A percentile compares a stretch with the other conserved stretches of the same genome.
Evolutionary conservation across 2,888 invertebrate species (phyloP).

Genomic region (Drosophila acutilabella): DNA sequence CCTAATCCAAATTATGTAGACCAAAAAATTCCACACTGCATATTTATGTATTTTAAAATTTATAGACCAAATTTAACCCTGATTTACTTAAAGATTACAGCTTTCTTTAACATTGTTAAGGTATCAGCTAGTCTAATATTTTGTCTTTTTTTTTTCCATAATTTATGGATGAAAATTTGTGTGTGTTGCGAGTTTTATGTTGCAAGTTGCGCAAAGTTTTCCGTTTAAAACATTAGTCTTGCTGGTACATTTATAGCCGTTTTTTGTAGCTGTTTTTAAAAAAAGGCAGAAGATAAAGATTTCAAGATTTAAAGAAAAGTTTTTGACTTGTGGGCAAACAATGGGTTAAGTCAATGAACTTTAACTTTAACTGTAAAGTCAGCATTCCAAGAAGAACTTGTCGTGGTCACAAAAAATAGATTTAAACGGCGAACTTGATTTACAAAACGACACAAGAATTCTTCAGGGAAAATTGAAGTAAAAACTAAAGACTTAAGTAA

Average conservation of each 20-base stretch:
- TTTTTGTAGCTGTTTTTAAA: slow-evolving; percentile 8
- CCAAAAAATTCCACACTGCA: too few relatives aligned
- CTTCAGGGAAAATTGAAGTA: neutral
- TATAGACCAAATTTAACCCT: too few relatives aligned
- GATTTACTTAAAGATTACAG: too few relatives aligned
- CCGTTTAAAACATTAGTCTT: slow-evolving; percentile 5
- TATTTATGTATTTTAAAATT: too few relatives aligned
- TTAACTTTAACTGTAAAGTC: slow-evolving; percentile 39
- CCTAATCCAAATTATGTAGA: neutral
- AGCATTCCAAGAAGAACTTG: slow-evolving; percentile 36
- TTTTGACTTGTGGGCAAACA: neutral
- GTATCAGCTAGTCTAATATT: slow-evolving; percentile 2
- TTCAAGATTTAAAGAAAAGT: slow-evolving; percentile 12
- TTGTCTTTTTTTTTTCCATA: slow-evolving; percentile 14
- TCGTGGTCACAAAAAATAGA: slow-evolving; percentile 4
- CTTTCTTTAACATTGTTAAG: too few relatives aligned
- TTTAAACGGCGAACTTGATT: slow-evolving; percentile 7
- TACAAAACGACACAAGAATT: slow-evolving; percentile 7
- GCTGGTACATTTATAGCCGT: slow-evolving; percentile 16
- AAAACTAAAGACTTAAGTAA: slow-evolving; percentile 44
- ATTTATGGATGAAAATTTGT: slow-evolving; percentile 44
- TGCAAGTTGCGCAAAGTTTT: slow-evolving; percentile 51
- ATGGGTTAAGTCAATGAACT: slow-evolving; percentile 49
- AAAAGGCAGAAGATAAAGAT: slow-evolving; percentile 3
- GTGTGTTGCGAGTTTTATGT: slow-evolving; percentile 31